Conservation (phyloP, 2,113 vertebrate genomes). For the Oryzias woworae region DNA sequence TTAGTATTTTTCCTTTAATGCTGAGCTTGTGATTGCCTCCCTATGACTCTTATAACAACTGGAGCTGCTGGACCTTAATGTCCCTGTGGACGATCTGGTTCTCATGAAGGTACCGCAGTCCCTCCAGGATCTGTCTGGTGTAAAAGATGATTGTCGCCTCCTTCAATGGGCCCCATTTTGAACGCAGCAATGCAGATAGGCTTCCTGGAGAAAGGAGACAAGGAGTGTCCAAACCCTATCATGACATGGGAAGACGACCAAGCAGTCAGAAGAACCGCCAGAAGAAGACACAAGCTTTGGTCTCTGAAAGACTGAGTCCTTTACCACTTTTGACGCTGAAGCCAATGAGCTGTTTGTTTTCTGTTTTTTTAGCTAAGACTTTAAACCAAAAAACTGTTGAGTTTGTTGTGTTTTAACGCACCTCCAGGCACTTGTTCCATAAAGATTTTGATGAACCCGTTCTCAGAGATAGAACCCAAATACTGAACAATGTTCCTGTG, state of each 20-base stretch:
- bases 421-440: conserved; percentile 98
- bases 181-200: conserved; percentile 93
- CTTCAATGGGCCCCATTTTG: conserved; percentile 97
- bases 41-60: too few species aligned
- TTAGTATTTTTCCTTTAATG: too few species aligned
- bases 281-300: conserved; percentile 24
- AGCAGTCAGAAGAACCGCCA: conserved; percentile 41
- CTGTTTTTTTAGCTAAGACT: not conserved
- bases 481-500: conserved; percentile 99
- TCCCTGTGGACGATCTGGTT: conserved; percentile 98
- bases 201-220: conserved; percentile 82
- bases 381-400: not conserved
- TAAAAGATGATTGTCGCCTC: conserved; percentile 98
- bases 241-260: conserved; percentile 47
- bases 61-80: conserved; percentile 85
- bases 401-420: conserved; percentile 17
- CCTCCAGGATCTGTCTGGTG: conserved; percentile 97
- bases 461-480: conserved; percentile 94
- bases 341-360: not conserved
- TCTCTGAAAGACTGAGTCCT: not conserved
- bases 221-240: conserved; percentile 45
- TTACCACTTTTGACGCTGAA: not conserved
- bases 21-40: too few species aligned
- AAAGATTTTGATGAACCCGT: conserved; percentile 98
- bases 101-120: conserved; percentile 94